Evolutionary conservation across 2,888 invertebrate species (phyloP).

Genomic region (Anoplius nigerrimus): DNA sequence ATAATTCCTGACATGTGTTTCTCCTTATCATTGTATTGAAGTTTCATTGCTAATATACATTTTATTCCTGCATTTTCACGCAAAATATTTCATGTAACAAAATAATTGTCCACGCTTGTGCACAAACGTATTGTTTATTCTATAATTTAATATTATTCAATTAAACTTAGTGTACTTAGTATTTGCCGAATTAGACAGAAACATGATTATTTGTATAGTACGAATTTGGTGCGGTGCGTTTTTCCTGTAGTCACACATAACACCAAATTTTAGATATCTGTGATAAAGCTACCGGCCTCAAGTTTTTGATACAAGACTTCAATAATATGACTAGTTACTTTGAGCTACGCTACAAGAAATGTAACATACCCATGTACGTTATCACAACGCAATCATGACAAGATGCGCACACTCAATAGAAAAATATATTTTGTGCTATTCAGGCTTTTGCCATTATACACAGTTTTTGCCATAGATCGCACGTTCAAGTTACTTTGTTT

Average conservation of each 20-base stretch:
- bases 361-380: background rate
- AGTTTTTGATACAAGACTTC: constrained; percentile 54
- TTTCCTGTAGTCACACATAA: constrained; percentile 55
- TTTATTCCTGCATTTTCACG: too few species aligned
- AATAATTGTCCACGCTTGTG: too few species aligned
- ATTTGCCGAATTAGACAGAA: too few species aligned
- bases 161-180: too few species aligned
- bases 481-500: constrained; percentile 45
- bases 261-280: constrained; percentile 68
- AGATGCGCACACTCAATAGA: constrained; percentile 53
- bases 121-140: too few species aligned
- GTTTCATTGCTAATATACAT: too few species aligned
- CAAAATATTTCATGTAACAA: too few species aligned
- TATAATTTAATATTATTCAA: too few species aligned
- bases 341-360: constrained; percentile 27
- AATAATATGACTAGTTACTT: constrained; percentile 43
- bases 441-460: constrained; percentile 41
- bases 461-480: constrained; percentile 39
- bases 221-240: background rate
- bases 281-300: constrained; percentile 71
- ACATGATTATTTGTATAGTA: too few species aligned
- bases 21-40: too few species aligned
- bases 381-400: constrained; percentile 42
- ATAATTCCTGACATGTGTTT: too few species aligned
- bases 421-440: constrained; percentile 51